Evolutionary conservation across 64 coral and sea anemone species (phyloP).

Genomic region (Montipora capricornis): DNA sequence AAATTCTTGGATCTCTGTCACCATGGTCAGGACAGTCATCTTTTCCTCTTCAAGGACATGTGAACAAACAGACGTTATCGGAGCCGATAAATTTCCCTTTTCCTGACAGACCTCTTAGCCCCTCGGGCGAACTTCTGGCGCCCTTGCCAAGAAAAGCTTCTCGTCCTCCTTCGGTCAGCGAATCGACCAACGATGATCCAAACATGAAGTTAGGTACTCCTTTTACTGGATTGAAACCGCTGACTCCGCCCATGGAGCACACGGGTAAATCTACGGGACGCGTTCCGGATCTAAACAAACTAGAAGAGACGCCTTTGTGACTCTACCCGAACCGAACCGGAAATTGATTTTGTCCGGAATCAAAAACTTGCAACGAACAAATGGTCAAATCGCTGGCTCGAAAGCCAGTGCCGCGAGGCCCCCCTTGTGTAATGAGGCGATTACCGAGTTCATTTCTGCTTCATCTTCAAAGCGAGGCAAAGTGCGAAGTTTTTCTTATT

Average conservation of each 20-base stretch:
- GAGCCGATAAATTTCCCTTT: conserved; percentile 70
- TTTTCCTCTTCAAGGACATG: conserved; percentile 61
- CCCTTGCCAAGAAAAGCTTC: conserved; percentile 81
- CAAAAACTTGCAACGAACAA: too few species aligned
- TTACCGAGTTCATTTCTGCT: too few species aligned
- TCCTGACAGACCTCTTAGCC: conserved; percentile 79
- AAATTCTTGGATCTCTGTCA: conserved; percentile 59
- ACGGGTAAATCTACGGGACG: conserved; percentile 7
- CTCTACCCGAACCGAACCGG: background rate
- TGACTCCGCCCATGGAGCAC: conserved; percentile 55
- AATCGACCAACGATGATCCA: conserved; percentile 68
- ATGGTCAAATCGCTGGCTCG: too few species aligned
- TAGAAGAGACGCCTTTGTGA: conserved; percentile 86
- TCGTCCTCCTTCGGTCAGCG: conserved; percentile 76
- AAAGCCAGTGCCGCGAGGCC: too few species aligned
- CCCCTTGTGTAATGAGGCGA: too few species aligned
- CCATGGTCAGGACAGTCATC: conserved; percentile 66
- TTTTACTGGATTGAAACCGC: conserved; percentile 45
- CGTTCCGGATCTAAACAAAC: conserved; percentile 72
- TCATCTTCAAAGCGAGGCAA: too few species aligned
- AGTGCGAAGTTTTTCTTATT: too few species aligned
- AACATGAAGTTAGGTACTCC: conserved; percentile 30
- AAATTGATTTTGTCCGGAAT: too few species aligned
- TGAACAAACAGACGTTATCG: conserved; percentile 70
- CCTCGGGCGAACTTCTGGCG: conserved; percentile 69